These are phyloP conservation scores for Phaethornis superciliosus DNA, from an alignment of 2,113 vertebrate species.

Conservation along the genomic window DNA sequence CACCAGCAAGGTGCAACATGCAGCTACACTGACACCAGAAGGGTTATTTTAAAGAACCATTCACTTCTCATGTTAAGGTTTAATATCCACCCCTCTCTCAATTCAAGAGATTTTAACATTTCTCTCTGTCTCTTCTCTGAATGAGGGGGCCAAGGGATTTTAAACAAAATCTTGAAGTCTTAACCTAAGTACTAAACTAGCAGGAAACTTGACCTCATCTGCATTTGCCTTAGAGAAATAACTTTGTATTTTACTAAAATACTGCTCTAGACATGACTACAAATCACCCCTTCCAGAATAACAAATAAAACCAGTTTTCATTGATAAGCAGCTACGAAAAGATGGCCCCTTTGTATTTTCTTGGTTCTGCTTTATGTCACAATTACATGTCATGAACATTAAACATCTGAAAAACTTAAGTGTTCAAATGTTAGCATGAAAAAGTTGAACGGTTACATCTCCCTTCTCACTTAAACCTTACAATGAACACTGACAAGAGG, in stretches of 20 bases:
- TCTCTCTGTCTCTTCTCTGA: not conserved
- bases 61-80: not conserved
- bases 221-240: not conserved
- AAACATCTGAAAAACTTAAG: not conserved
- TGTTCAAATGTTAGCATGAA: not conserved
- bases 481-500: not conserved
- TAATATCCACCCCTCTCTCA: not conserved
- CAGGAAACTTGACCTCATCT: not conserved
- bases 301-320: not conserved
- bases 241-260: not conserved
- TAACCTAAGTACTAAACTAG: not conserved
- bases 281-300: not conserved
- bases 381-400: not conserved
- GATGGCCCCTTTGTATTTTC: not conserved
- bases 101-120: not conserved
- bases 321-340: not conserved
- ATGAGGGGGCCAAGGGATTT: not conserved
- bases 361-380: not conserved
- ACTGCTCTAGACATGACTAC: not conserved
- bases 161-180: not conserved
- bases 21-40: not conserved
- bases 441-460: not conserved
- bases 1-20: not conserved
- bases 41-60: not conserved
- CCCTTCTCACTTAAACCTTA: not conserved